These are phyloP conservation scores for Nasua narica DNA, from an alignment of 2,797 vertebrate genomes.

Conservation along the genomic window DNA sequence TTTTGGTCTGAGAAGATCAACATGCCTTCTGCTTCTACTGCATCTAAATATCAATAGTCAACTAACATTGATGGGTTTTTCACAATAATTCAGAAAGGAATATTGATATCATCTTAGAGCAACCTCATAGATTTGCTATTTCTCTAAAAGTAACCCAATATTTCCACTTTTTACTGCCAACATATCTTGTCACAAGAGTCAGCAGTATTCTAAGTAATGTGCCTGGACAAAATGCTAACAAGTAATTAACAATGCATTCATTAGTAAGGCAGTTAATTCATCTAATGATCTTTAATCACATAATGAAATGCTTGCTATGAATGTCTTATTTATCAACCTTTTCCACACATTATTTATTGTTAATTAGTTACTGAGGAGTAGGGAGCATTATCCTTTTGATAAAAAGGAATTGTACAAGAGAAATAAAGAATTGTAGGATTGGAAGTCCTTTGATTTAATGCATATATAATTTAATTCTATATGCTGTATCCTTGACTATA, in stretches of 20 bases:
- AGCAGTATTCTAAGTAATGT: conserved; percentile 53
- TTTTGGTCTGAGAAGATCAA: neutral
- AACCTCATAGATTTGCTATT: neutral
- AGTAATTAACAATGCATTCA: conserved; percentile 74
- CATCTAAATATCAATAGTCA: neutral
- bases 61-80: neutral
- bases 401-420: conserved; percentile 5
- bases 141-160: neutral
- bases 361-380: conserved; percentile 72
- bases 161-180: conserved; percentile 4
- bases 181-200: neutral
- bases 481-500: neutral
- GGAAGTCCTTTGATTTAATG: neutral
- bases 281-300: conserved; percentile 79
- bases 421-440: neutral
- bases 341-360: conserved; percentile 78
- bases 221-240: conserved; percentile 59
- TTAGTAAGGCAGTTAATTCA: conserved; percentile 78
- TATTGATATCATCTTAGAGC: neutral
- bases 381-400: neutral
- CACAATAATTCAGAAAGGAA: neutral
- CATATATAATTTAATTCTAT: neutral
- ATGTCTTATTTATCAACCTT: conserved; percentile 75
- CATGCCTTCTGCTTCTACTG: neutral
- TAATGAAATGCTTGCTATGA: conserved; percentile 75